Percentiles rank a stretch among this genome's conserved stretches.
phyloP scores from a whole-genome alignment of 2,797 vertebrate genomes.

The Macropus fuliginosus region DNA sequence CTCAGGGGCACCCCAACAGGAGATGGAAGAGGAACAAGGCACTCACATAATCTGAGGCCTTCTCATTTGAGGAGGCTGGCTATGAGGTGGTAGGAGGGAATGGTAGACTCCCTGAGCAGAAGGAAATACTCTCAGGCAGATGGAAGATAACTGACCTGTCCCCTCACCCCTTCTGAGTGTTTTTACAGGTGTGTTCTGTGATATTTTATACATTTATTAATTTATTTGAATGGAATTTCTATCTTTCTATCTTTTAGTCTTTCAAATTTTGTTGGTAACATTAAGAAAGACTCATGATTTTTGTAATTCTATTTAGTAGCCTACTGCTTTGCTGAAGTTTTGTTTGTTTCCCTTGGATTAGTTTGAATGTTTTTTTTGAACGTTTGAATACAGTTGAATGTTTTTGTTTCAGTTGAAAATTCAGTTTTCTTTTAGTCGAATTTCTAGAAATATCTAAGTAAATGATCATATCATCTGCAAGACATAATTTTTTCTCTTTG shows the following conservation, averaged over 20 bases:
- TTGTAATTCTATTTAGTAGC: background rate
- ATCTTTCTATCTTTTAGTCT: background rate
- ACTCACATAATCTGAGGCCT: background rate
- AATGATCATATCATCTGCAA: background rate
- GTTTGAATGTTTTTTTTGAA: too few relatives aligned
- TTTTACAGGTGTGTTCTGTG: background rate
- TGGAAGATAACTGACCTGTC: background rate
- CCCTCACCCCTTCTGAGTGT: too few relatives aligned
- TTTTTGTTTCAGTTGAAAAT: too few relatives aligned
- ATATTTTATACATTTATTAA: background rate
- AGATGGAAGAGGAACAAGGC: background rate
- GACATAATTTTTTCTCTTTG: background rate
- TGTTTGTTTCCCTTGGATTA: background rate
- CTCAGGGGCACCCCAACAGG: background rate
- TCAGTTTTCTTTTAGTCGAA: background rate
- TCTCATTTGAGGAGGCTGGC: background rate
- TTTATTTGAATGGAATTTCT: background rate
- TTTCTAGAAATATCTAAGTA: background rate
- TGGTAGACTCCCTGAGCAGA: background rate
- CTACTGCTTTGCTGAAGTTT: background rate
- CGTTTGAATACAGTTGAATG: too few relatives aligned
- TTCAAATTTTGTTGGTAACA: background rate
- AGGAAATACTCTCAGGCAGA: background rate
- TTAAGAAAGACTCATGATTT: background rate
- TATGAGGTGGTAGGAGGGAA: background rate